Conservation (phyloP, 2,113 vertebrate genomes). For the Menidia beryllina region DNA sequence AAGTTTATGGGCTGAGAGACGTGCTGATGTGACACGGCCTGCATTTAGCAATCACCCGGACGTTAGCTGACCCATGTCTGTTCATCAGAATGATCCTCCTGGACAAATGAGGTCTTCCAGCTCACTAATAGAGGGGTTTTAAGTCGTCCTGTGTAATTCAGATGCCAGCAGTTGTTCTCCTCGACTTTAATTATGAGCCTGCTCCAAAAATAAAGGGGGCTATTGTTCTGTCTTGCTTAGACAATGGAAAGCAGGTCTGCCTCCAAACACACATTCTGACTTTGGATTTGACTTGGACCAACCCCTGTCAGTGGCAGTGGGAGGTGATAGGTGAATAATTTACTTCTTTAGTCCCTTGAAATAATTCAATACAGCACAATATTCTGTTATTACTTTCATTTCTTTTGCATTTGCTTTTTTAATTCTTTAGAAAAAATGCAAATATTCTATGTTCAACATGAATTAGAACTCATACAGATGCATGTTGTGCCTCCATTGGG, state of each 20-base stretch:
- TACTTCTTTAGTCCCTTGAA: too few relatives aligned
- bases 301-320: too few relatives aligned
- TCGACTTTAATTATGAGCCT: neutral
- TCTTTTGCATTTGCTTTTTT: too few relatives aligned
- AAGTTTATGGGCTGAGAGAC: constrained; percentile 8
- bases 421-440: too few relatives aligned
- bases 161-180: neutral
- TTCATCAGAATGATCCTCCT: neutral
- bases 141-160: neutral
- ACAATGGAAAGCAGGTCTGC: neutral
- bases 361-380: too few relatives aligned
- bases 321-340: too few relatives aligned
- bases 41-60: neutral
- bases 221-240: neutral
- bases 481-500: too few relatives aligned
- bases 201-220: neutral
- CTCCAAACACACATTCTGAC: neutral
- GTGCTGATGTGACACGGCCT: constrained; percentile 23
- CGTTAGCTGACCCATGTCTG: constrained; percentile 14
- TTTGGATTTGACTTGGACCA: neutral
- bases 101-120: neutral
- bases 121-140: neutral
- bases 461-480: too few relatives aligned
- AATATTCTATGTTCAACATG: too few relatives aligned
- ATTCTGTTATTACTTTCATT: too few relatives aligned